Evolutionary conservation across 2,888 invertebrate species (phyloP).

Genomic region (Chymomyza amoena): DNA sequence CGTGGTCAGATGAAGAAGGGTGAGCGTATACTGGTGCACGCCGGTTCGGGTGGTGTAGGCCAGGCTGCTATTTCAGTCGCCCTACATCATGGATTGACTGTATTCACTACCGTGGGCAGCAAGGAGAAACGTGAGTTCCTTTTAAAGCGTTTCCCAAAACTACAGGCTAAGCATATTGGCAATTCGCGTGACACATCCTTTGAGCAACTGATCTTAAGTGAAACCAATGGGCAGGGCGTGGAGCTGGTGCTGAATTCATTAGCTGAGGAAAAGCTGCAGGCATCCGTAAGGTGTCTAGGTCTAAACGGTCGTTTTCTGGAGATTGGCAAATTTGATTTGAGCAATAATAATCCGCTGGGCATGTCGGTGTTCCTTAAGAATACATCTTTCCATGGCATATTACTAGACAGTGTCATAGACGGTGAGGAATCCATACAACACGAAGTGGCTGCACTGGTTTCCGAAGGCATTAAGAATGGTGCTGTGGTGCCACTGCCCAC

Average conservation of each 20-base stretch:
- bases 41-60: slow-evolving; percentile 97
- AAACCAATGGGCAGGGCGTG: slow-evolving; percentile 95
- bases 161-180: slow-evolving; percentile 89
- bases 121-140: slow-evolving; percentile 92
- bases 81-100: slow-evolving; percentile 91
- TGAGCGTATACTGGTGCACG: slow-evolving; percentile 93
- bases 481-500: slow-evolving; percentile 93
- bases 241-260: slow-evolving; percentile 97
- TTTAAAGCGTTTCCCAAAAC: slow-evolving; percentile 90
- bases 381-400: slow-evolving; percentile 98
- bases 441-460: slow-evolving; percentile 87
- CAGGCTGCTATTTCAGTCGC: slow-evolving; percentile 98
- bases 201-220: slow-evolving; percentile 91
- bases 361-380: slow-evolving; percentile 98
- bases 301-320: slow-evolving; percentile 96
- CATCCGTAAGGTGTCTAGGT: slow-evolving; percentile 94
- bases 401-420: slow-evolving; percentile 95
- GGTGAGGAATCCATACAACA: slow-evolving; percentile 84
- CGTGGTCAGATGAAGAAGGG: slow-evolving; percentile 92
- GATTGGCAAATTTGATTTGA: slow-evolving; percentile 98
- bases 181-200: slow-evolving; percentile 95
- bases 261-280: slow-evolving; percentile 95
- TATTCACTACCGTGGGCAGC: slow-evolving; percentile 95
- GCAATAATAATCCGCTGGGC: slow-evolving; percentile 88
- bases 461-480: slow-evolving; percentile 91